Evolutionary conservation across 2,888 invertebrate genomes (phyloP), one percentile per base, ranked within the genome.

Genomic region (Meghimatium bilineatum): DNA sequence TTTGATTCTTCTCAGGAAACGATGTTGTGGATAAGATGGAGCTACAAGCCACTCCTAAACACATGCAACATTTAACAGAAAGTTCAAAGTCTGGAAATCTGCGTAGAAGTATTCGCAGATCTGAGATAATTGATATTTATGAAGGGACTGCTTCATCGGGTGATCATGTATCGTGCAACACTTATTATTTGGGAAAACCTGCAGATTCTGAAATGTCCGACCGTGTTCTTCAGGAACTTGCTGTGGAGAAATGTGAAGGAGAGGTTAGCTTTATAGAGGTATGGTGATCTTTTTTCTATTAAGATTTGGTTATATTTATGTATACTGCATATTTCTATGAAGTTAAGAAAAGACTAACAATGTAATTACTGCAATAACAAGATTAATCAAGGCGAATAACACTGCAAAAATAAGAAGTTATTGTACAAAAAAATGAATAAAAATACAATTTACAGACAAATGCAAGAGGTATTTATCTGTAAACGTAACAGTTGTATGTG

Each of bases 241-340:
- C 52, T 17, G 80, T 84, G 14, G 44, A 75, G 56, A 84, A 84
- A 60, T 63, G 75, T 14, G 84, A 80, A 20, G 84, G 84, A 32
- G 79, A 83, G 60, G 67, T 29, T 20, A 84, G 84, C 52, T 84
- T 80, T 38, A 63, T 84, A 56, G 56, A 56, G 56, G 56, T 56
- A 56, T 6, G 23, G 56, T 56, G 56, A 56, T 20, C 17, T 29
- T 20, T 67, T 20, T 66, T 80, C 12, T 12, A 44, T 44, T 44
- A 20, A 17, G 56, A 44, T 44, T 44, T 44, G 5, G 44, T 44
- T 44, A 44, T 8, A 44, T 44, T 44, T 44, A 44, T 44, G 44
- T 12, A 44, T 44, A 44, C 44, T 44, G 44, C 12, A 44, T 44
- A 12, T 44, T 5, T 44, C 44, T 44, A 44, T 8, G 44, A 44